These are phyloP conservation scores for Rutilus rutilus DNA, from an alignment of 2,113 vertebrate genomes.

Conservation along the genomic window DNA sequence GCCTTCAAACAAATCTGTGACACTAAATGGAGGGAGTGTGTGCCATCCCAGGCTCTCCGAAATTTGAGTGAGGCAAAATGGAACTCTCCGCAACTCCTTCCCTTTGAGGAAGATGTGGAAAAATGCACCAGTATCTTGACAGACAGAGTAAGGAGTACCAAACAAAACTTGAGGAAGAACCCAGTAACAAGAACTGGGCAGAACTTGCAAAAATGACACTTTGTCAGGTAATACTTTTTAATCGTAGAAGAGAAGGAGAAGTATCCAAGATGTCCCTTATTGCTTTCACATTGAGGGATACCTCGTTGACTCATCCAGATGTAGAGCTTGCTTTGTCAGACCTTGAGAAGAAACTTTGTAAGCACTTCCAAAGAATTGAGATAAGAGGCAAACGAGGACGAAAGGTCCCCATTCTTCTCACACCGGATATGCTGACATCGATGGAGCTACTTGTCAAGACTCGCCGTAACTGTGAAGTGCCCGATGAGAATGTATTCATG, in stretches of 20 bases:
- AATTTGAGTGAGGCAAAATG: constrained; percentile 54
- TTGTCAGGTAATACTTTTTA: constrained; percentile 41
- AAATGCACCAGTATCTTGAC: constrained; percentile 44
- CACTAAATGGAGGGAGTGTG: constrained; percentile 42
- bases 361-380: constrained; percentile 33
- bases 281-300: constrained; percentile 24
- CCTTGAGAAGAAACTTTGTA: constrained; percentile 45
- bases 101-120: constrained; percentile 51
- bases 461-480: constrained; percentile 27
- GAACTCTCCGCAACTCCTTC: constrained; percentile 52
- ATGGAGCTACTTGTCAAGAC: constrained; percentile 1
- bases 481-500: constrained; percentile 38
- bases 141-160: not conserved
- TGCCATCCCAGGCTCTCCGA: constrained; percentile 42
- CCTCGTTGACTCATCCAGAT: constrained; percentile 15
- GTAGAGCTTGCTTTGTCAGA: constrained; percentile 26
- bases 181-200: constrained; percentile 23
- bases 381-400: constrained; percentile 39
- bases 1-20: constrained; percentile 22
- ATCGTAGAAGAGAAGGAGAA: constrained; percentile 41
- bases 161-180: constrained; percentile 9
- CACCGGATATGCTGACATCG: constrained; percentile 9
- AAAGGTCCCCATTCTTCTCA: constrained; percentile 54
- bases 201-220: constrained; percentile 29
- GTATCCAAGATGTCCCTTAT: constrained; percentile 46